These are phyloP conservation scores for Vicugna pacos DNA, from an alignment of 2,113 vertebrate species.

Conservation along the genomic window DNA sequence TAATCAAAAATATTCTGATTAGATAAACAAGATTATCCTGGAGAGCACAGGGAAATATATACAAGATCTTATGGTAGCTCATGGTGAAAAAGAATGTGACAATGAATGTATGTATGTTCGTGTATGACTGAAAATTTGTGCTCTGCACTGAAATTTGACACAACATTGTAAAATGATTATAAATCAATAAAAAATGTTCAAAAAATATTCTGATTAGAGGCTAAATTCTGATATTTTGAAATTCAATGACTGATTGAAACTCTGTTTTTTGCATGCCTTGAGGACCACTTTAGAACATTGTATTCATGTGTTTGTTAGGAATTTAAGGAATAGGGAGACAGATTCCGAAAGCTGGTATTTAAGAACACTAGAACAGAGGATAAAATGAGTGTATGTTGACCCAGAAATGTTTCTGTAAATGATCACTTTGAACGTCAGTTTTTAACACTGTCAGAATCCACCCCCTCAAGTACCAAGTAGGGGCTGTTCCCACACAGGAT, in stretches of 20 bases:
- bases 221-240: background rate
- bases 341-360: background rate
- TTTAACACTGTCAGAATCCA: background rate
- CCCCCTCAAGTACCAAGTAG: background rate
- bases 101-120: no score
- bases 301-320: background rate
- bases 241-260: background rate
- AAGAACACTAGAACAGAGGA: background rate
- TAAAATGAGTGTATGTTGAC: fast-evolving
- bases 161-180: no score
- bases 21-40: no score
- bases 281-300: background rate
- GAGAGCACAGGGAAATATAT: no score
- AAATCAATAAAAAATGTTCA: no score
- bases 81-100: no score
- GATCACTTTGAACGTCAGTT: background rate
- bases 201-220: background rate
- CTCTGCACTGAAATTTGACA: no score
- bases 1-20: background rate
- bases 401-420: background rate
- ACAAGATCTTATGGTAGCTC: no score
- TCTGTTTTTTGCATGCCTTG: background rate
- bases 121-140: no score
- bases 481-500: background rate
- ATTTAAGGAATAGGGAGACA: background rate